These are phyloP conservation scores for Bettongia penicillata DNA, from an alignment of 2,113 vertebrate genomes.

Conservation along the genomic window DNA sequence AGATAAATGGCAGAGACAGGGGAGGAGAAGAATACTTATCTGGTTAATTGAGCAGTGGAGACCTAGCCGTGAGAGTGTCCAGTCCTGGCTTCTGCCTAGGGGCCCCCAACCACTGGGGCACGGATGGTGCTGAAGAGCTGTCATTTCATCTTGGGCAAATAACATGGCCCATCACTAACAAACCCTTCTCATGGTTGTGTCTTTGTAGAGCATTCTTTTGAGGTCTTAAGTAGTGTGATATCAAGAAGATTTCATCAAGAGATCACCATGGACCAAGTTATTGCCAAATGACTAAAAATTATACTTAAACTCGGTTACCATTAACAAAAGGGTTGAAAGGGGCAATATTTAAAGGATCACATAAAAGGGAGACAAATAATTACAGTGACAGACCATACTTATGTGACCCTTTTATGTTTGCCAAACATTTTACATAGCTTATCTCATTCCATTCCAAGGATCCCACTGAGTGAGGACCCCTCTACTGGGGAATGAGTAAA, in stretches of 20 bases:
- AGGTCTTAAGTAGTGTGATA: neutral
- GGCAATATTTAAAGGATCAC: neutral
- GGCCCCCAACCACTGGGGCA: neutral
- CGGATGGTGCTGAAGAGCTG: rapidly evolving
- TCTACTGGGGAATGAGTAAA: neutral
- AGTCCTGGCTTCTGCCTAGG: rapidly evolving
- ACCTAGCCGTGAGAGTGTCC: neutral
- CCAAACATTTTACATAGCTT: neutral
- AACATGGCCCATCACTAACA: neutral
- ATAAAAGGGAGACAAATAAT: neutral
- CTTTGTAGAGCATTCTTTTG: neutral
- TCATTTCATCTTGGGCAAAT: neutral
- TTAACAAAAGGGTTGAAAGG: neutral
- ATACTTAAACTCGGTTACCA: neutral
- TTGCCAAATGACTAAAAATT: neutral
- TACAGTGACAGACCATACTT: neutral
- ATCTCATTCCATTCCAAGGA: neutral
- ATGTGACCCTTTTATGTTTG: neutral
- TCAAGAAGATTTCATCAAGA: neutral
- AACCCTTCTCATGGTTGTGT: neutral
- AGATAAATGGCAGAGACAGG: neutral
- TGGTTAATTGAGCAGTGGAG: rapidly evolving
- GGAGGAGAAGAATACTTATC: neutral
- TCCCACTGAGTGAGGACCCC: neutral
- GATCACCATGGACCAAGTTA: neutral